Percentiles rank a stretch among this genome's conserved stretches.
Evolutionary conservation across 1,140 invertebrate species (phyloP).

Genomic region (Maniola jurtina): DNA sequence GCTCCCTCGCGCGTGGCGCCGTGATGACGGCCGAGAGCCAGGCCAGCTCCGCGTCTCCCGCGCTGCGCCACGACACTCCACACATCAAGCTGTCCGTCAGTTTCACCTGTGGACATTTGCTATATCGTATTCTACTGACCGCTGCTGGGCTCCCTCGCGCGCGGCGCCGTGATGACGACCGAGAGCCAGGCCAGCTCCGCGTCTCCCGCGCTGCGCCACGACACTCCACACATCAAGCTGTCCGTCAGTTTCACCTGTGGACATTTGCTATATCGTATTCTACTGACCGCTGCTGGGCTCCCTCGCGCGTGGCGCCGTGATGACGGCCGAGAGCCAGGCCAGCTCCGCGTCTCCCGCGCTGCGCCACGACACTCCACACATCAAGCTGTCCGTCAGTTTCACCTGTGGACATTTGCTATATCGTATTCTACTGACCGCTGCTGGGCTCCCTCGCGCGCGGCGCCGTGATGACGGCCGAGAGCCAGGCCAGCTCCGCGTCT

Average conservation of each 20-base stretch:
- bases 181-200: conserved; percentile 97
- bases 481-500: conserved; percentile 95
- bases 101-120: conserved; percentile 86
- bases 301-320: conserved; percentile 76
- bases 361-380: conserved; percentile 93
- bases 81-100: conserved; percentile 94
- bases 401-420: conserved; percentile 79
- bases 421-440: neutral
- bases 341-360: conserved; percentile 92
- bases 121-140: too few relatives aligned
- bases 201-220: conserved; percentile 90
- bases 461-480: conserved; percentile 87
- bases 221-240: conserved; percentile 92
- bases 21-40: conserved; percentile 92
- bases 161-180: conserved; percentile 82
- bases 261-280: too few relatives aligned
- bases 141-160: conserved; percentile 29
- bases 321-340: conserved; percentile 93
- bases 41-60: conserved; percentile 93
- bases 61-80: conserved; percentile 91
- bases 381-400: conserved; percentile 92
- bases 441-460: conserved; percentile 51
- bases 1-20: conserved; percentile 61
- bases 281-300: conserved; percentile 20
- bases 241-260: conserved; percentile 91